Evolutionary conservation across 2,888 invertebrate species (phyloP), one percentile per base, ranked within the genome.

Genomic region (Scrobipalpa atriplicella): DNA sequence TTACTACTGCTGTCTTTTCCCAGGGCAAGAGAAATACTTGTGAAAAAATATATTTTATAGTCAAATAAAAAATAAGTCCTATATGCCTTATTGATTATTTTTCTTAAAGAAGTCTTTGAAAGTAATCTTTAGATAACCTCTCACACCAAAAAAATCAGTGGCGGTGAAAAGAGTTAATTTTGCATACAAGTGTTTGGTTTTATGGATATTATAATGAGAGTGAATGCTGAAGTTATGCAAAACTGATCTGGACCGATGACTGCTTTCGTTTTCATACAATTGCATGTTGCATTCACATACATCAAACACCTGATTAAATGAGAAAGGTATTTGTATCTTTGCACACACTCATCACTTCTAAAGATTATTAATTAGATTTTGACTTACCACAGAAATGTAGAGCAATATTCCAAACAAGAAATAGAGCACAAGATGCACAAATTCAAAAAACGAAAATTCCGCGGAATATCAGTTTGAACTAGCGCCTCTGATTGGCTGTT

Each of bases 401-500:
- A 18, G 19, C 8, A 58, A 16, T 16, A 41, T 39, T 41, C 61
- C 61, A 61, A 61, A 10, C 13, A 36, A 29, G 11, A 11, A 41
- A 41, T 18, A 13, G 19, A 13, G 39, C 61, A 61, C 61, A 41
- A 61, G n/a, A 61, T n/a, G 16, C 39, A 39, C 18, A 41, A 61
- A 39, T 60, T 60, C 16, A 61, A 41, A 19, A 18, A 39, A 67
- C 66, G 65, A 65, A 64, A 36, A 70, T 19, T 62, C 38, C 43
- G 58, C 9, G 62, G 29, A 69, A 68, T 69, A 68, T 68, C 47
- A 41, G 43, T 63, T 63, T 29, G 10, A 67, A 52, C 5, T 10
- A 18, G n/a, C 39, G 16, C 16, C 41, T 52, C 64, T 38, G 64
- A 64, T 64, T 54, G 64, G 60, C 60, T 52, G 61, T 13, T 18